A percentile compares a stretch with the other conserved stretches of the same genome.
Evolutionary conservation across 53 echinoderm and acorn worm species (phyloP).

Genomic region (Stichopus horrens): DNA sequence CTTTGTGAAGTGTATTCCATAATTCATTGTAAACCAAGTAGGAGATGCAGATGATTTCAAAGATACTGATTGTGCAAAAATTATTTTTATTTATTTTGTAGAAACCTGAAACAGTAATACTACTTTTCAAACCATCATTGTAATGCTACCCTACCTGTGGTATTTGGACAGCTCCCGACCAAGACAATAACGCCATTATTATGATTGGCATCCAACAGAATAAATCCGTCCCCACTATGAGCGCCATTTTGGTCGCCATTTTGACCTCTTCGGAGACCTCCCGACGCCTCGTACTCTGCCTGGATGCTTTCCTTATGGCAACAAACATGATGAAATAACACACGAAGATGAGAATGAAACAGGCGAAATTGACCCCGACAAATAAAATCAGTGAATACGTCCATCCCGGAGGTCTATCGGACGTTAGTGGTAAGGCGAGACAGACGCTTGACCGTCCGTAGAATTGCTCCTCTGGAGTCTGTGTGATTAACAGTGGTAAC

Average conservation of each 20-base stretch:
- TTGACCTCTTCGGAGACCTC: constrained; percentile 84
- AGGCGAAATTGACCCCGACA: constrained; percentile 82
- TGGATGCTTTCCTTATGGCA: constrained; percentile 77
- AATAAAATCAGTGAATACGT: constrained; percentile 90
- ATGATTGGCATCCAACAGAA: constrained; percentile 97
- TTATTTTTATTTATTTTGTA: too few species aligned
- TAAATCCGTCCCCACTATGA: constrained; percentile 90
- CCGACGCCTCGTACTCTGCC: constrained; percentile 76
- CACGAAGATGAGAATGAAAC: constrained; percentile 82
- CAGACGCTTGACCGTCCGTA: constrained; percentile 96
- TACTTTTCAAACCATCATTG: too few species aligned
- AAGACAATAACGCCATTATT: constrained; percentile 81
- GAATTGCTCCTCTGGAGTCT: constrained; percentile 76
- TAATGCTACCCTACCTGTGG: constrained; percentile 53
- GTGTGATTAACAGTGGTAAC: constrained; percentile 66
- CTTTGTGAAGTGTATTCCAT: too few species aligned
- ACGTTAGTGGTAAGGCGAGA: constrained; percentile 80
- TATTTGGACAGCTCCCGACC: constrained; percentile 66
- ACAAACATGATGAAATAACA: constrained; percentile 90
- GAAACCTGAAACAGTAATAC: too few species aligned
- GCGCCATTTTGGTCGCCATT: constrained; percentile 99
- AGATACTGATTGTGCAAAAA: too few species aligned
- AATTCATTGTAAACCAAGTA: too few species aligned
- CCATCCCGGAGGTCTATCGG: constrained; percentile 81
- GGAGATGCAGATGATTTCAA: too few species aligned